Evolutionary conservation across 64 coral and sea anemone genomes (phyloP), one percentile per base, ranked within the genome.

Genomic region (Cladopsammia gracilis): DNA sequence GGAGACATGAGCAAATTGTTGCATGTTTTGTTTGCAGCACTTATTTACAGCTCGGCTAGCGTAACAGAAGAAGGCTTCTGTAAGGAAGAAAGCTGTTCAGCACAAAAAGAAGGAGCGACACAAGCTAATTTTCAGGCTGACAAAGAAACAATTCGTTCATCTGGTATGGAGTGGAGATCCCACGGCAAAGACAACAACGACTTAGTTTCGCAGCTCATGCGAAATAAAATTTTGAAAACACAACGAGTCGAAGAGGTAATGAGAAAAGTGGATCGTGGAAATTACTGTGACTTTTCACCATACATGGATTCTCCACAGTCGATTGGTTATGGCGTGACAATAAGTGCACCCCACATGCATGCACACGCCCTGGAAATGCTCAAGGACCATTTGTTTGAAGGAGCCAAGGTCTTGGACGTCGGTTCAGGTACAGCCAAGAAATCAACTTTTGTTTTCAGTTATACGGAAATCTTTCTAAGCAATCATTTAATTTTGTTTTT

Each of bases 111-210:
- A 25, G 56, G 14, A 69, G 25, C 72, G 22, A 61, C 65, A 15
- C 26, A 49, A 69, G 5, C 58, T 7, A 61, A 73, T 57, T 62
- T 5, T 14, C 58, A 93, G 19, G 22, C 23, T 10, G 77, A 62
- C 3, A 14, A 91, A 78, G 81, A 94, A 90, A 59, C 67, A 11
- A 62, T 94, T 67, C 74, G 54, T 23, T 76, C 78, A 51, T 91
- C 88, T 59, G 97, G 97, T 12, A 98, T 98, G 97, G 97, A 98
- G 97, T 98, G 97, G 97, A 73, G 91, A 24, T 95, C 97, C n/a
- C 97, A 98, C 61, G 97, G 97, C 9, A 77, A 60, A 69, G 86
- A 93, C 51, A 98, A 98, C 84, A 67, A 96, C 51, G 94, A 98
- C 58, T 67, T 98, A 20, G 91, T 98, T 47, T 83, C 76, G 51